Percentiles rank a stretch among this genome's conserved stretches.
These are phyloP conservation scores for Bombus sibiricus DNA, from an alignment of 1,140 invertebrate species.

Conservation along the genomic window DNA sequence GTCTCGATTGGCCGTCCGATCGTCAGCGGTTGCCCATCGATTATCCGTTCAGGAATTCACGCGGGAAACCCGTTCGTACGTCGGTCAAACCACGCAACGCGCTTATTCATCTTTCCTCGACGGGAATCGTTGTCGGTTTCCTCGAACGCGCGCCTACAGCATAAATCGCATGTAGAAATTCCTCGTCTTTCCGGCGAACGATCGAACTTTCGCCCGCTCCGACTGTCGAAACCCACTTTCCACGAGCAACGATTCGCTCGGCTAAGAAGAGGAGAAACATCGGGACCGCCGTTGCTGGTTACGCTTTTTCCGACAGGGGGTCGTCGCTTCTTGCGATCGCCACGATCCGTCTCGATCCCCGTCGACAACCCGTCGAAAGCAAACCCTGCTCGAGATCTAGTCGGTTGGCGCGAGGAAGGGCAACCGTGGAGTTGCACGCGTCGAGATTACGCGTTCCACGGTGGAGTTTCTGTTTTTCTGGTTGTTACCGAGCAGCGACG, in stretches of 20 bases:
- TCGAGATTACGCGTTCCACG: constrained; percentile 26
- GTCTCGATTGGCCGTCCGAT: constrained; percentile 64
- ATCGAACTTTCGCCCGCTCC: too few relatives aligned
- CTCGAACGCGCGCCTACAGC: too few relatives aligned
- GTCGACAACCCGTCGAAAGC: background rate
- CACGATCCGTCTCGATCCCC: background rate
- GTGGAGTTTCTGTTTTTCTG: constrained; percentile 50
- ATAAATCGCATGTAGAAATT: too few relatives aligned
- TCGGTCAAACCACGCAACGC: too few relatives aligned
- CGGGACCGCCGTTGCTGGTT: background rate
- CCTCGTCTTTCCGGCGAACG: too few relatives aligned
- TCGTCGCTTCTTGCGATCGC: background rate
- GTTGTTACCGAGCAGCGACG: constrained; percentile 34
- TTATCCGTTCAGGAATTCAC: constrained; percentile 66
- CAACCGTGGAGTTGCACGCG: background rate
- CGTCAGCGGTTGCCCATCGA: constrained; percentile 59
- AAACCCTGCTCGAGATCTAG: background rate
- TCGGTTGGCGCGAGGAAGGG: constrained; percentile 1
- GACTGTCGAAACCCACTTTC: background rate
- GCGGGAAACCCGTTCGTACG: constrained; percentile 26
- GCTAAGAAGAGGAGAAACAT: background rate
- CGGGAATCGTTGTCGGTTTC: background rate
- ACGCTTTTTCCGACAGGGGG: background rate
- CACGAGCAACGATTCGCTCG: background rate
- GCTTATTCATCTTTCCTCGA: constrained; percentile 34